Evolutionary conservation across 2,113 vertebrate species (phyloP).

Genomic region (Todiramphus chloris): DNA sequence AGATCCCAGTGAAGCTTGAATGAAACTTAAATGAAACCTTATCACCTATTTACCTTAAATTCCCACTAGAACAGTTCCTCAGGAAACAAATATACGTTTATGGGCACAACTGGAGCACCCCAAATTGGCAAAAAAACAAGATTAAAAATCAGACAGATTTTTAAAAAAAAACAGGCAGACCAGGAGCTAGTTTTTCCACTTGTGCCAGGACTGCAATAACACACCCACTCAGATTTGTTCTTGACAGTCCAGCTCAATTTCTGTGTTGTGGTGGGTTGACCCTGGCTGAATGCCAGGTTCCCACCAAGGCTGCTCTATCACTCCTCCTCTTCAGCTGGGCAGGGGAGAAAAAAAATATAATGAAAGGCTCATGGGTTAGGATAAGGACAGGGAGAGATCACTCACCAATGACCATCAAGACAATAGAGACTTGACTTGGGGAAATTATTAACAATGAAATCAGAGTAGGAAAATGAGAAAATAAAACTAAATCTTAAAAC

Average conservation of each 20-base stretch:
- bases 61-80: neutral
- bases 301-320: neutral
- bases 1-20: neutral
- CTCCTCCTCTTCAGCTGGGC: neutral
- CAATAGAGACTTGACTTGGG: neutral
- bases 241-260: neutral
- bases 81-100: neutral
- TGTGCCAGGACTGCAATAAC: neutral
- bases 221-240: neutral
- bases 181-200: neutral
- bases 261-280: neutral
- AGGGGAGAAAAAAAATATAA: neutral
- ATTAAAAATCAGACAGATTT: too few species aligned
- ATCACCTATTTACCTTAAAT: neutral
- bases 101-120: neutral
- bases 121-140: neutral
- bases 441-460: neutral
- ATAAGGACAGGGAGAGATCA: neutral
- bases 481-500: neutral
- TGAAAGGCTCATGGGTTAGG: neutral
- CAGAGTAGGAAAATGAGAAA: neutral
- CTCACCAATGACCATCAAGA: neutral
- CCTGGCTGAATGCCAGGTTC: neutral
- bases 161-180: neutral
- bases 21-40: neutral